Base-by-base conservation (phyloP, 2,888 invertebrate genomes). In the Alviniconcha strummeri region DNA sequence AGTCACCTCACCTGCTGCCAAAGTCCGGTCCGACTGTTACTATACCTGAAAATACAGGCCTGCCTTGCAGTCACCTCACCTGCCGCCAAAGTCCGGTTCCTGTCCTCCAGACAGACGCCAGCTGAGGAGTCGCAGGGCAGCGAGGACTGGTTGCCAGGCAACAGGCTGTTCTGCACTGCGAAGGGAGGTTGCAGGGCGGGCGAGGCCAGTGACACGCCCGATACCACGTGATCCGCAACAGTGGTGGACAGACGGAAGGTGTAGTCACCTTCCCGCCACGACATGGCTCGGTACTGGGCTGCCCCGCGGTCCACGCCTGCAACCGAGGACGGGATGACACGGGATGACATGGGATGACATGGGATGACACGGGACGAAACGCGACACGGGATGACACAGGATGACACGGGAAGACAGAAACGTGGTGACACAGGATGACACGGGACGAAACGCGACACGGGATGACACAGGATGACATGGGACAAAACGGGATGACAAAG, bases 201-300 rank as follows among this genome's bases (percentile, higher is more conserved):
- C 2, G 82, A 82, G 13, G 82, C 15, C 19, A 82, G 76, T 6
- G 82, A 52, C 15, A 82, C 9, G 17, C 82, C 82, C 7, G 64
- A 67, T 4, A 82, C 3, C 1, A 64, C 9, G n/a, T 57, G 8
- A 4, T 57, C 52, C 9, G 36, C 55, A 1, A 15, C 13, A 15
- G 54, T 54, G 0, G 82, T 60, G 1, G 76, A 5, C 76, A 82
- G 19, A 9, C 54, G 64, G 19, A 82, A 76, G 8, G 8, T 67
- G 67, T 82, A 76, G 67, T 75, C 55, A 13, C 82, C 82, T 19
- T 82, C 82, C 19, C 82, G 75, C 74, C 74, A 64, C 4, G 64
- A n/a, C 4, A 67, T 9, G 6, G 56, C 54, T 7, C n/a, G 9
- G 55, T 9, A 76, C 82, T 76, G 82, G 15, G 74, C 76, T 6